Percentiles rank a stretch among this genome's conserved stretches.
Conservation (phyloP, 2,888 invertebrate genomes). For the Hirudinaria manillensis region DNA sequence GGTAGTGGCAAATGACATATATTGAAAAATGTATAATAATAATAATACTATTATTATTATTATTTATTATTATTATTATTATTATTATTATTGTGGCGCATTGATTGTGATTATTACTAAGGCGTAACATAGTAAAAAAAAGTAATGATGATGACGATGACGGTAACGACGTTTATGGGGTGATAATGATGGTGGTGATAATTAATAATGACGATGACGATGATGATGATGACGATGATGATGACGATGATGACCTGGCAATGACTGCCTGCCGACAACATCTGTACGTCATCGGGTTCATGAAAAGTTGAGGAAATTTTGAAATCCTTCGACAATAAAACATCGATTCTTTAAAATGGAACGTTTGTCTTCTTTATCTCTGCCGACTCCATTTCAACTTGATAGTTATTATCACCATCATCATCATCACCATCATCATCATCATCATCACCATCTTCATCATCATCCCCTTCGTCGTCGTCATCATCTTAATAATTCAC, state of each 20-base stretch:
- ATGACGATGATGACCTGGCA: background rate
- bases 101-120: background rate
- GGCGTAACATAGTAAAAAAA: too few species aligned
- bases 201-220: background rate
- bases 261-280: too few species aligned
- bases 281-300: too few species aligned
- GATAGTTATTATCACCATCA: slow-evolving; percentile 5
- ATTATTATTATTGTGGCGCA: too few species aligned
- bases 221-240: slow-evolving; percentile 9
- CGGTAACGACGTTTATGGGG: background rate
- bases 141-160: background rate
- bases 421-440: slow-evolving; percentile 25
- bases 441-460: slow-evolving; percentile 29
- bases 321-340: too few species aligned
- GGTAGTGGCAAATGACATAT: too few species aligned
- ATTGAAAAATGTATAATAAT: too few species aligned
- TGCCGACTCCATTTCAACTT: background rate
- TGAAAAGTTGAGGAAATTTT: too few species aligned
- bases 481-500: slow-evolving; percentile 20
- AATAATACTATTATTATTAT: too few species aligned
- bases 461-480: slow-evolving; percentile 26
- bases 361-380: too few species aligned
- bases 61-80: too few species aligned
- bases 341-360: too few species aligned
- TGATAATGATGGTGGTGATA: background rate